Evolutionary conservation across 1,140 invertebrate species (phyloP).

Genomic region (Asobara japonica): DNA sequence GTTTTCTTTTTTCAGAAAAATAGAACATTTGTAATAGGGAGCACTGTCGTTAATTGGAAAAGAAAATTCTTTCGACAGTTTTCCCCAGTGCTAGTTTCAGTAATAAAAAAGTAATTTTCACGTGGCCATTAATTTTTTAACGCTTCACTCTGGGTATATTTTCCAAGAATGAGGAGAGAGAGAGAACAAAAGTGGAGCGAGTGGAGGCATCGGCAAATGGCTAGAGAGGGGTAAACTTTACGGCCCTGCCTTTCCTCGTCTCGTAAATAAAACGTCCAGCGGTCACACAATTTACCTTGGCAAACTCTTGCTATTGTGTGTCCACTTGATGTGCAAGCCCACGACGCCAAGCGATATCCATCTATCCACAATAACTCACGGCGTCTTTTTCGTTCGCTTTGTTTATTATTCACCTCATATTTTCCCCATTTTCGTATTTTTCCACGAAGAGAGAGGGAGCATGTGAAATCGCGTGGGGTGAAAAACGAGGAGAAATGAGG

Average conservation of each 20-base stretch:
- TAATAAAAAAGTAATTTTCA: conserved; percentile 7
- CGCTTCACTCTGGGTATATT: neutral
- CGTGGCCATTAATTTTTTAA: conserved; percentile 15
- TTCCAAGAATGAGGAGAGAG: neutral
- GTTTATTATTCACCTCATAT: conserved; percentile 4
- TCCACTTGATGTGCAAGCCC: conserved; percentile 10
- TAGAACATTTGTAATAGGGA: neutral
- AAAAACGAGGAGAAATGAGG: neutral
- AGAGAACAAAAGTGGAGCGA: no score
- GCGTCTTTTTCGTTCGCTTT: neutral
- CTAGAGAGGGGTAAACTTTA: conserved; percentile 6
- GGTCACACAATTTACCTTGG: conserved; percentile 16
- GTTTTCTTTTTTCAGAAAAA: neutral
- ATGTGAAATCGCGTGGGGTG: neutral
- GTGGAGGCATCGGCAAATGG: neutral
- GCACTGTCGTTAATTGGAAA: conserved; percentile 5
- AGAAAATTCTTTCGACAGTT: conserved; percentile 4
- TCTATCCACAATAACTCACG: conserved; percentile 9
- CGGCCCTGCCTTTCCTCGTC: conserved; percentile 12
- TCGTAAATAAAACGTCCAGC: conserved; percentile 17
- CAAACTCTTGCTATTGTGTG: conserved; percentile 14
- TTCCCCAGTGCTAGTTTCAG: neutral
- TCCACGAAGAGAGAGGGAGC: neutral
- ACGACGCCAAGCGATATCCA: neutral
- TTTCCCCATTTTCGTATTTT: neutral